phyloP scores from a whole-genome alignment of 2,797 vertebrate species.

The Glossophaga mutica region DNA sequence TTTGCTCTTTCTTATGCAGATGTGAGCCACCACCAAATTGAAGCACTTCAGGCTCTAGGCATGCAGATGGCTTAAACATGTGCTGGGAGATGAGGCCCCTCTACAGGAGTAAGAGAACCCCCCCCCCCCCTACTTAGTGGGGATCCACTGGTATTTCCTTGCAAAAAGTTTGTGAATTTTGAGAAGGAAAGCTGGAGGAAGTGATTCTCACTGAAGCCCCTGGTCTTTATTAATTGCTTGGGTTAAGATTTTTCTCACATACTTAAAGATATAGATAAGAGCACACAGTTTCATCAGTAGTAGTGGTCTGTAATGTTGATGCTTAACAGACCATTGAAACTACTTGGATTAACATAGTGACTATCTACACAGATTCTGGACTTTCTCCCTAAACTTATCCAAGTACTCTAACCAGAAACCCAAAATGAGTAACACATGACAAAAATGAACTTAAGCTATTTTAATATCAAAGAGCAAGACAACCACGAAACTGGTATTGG shows the following conservation, averaged over 20 bases:
- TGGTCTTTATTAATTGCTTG: constrained; percentile 39
- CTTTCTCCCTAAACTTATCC: constrained; percentile 40
- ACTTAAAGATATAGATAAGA: constrained; percentile 58
- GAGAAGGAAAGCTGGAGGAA: constrained; percentile 59
- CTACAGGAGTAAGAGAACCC: neutral
- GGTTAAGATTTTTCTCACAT: constrained; percentile 58
- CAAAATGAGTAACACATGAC: constrained; percentile 53
- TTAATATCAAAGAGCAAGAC: constrained; percentile 43
- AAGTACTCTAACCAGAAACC: constrained; percentile 57
- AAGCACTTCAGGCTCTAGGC: neutral
- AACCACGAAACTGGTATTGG: constrained; percentile 9
- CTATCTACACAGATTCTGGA: constrained; percentile 26
- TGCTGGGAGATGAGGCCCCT: neutral
- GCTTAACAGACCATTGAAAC: constrained; percentile 46
- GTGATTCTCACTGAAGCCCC: constrained; percentile 60
- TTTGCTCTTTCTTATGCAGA: neutral
- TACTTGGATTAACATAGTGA: constrained; percentile 64
- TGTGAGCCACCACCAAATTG: neutral
- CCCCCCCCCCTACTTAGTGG: accelerated
- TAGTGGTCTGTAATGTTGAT: constrained; percentile 52
- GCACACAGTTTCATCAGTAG: constrained; percentile 46
- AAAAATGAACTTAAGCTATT: constrained; percentile 69
- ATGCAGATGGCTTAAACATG: neutral
- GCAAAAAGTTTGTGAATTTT: constrained; percentile 41
- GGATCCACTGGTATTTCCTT: constrained; percentile 3